phyloP scores from a whole-genome alignment of 2,113 vertebrate genomes.

The Albula glossodonta region DNA sequence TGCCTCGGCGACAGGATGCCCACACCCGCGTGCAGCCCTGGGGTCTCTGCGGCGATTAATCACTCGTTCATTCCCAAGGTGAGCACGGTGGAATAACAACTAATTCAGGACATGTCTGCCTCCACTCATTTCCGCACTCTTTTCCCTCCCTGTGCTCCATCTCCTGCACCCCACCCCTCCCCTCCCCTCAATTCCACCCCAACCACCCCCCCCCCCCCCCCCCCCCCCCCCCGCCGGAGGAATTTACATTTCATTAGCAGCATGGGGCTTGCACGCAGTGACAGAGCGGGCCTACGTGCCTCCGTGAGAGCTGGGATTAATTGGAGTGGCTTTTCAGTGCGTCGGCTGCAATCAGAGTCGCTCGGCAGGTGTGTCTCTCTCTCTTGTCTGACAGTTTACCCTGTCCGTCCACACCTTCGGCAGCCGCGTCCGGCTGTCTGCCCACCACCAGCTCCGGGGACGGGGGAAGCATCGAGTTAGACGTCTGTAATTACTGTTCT shows the following conservation, averaged over 20 bases:
- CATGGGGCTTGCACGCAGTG: constrained; percentile 12
- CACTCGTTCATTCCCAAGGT: not conserved
- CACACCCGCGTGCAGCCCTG: not conserved
- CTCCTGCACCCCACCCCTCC: not conserved
- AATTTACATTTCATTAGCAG: constrained; percentile 11
- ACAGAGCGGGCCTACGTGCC: not conserved
- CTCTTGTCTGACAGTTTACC: not conserved
- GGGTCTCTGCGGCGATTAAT: not conserved
- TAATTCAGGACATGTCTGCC: not conserved
- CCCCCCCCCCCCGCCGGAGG: not conserved
- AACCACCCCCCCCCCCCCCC: not conserved
- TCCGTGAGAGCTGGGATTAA: not conserved
- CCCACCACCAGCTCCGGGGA: no score
- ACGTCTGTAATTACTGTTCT: no score
- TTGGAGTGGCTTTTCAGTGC: not conserved
- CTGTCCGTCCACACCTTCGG: not conserved
- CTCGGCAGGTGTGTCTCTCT: not conserved
- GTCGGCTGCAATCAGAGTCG: not conserved
- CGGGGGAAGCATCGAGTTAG: no score
- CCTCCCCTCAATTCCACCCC: not conserved
- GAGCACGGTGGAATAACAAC: not conserved
- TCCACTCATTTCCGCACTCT: constrained; percentile 10
- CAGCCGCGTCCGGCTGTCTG: not conserved
- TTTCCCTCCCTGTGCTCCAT: not conserved
- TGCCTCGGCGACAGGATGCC: not conserved